These are phyloP conservation scores for Mythimna ferrago DNA, from an alignment of 2,888 invertebrate genomes.

Conservation along the genomic window DNA sequence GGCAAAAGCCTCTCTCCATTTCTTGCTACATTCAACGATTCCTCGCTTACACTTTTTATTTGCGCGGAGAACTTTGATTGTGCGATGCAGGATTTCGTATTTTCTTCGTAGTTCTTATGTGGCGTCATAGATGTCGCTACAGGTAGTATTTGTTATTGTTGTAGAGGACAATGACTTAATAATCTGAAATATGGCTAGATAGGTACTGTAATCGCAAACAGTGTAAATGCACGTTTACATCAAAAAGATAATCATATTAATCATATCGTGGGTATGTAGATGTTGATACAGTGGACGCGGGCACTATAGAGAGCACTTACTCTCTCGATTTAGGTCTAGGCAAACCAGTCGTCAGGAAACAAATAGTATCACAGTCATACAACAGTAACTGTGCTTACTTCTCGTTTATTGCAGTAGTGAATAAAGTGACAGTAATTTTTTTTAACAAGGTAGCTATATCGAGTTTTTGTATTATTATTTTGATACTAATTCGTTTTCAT, in stretches of 20 bases:
- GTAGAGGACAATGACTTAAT: too few relatives aligned
- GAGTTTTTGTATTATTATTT: background rate
- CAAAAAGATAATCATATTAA: background rate
- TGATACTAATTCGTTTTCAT: background rate
- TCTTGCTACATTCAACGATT: too few relatives aligned
- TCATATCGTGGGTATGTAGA: background rate
- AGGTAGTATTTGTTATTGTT: too few relatives aligned
- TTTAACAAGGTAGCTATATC: background rate
- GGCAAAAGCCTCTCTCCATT: too few relatives aligned
- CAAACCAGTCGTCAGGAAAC: slow-evolving; percentile 30
- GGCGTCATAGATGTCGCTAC: too few relatives aligned
- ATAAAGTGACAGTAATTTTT: background rate
- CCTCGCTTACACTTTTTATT: too few relatives aligned
- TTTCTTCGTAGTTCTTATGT: too few relatives aligned
- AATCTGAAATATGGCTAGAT: too few relatives aligned
- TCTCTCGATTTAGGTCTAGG: slow-evolving; percentile 38
- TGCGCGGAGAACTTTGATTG: too few relatives aligned
- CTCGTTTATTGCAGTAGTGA: background rate
- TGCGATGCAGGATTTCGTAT: too few relatives aligned
- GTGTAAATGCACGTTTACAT: background rate
- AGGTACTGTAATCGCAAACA: background rate
- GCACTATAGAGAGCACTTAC: slow-evolving; percentile 16
- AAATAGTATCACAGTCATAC: slow-evolving; percentile 1
- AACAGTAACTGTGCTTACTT: slow-evolving; percentile 4
- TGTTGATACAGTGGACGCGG: slow-evolving; percentile 14